Evolutionary conservation across 2,113 vertebrate genomes (phyloP).

Genomic region (Speoplatyrhinus poulsoni): DNA sequence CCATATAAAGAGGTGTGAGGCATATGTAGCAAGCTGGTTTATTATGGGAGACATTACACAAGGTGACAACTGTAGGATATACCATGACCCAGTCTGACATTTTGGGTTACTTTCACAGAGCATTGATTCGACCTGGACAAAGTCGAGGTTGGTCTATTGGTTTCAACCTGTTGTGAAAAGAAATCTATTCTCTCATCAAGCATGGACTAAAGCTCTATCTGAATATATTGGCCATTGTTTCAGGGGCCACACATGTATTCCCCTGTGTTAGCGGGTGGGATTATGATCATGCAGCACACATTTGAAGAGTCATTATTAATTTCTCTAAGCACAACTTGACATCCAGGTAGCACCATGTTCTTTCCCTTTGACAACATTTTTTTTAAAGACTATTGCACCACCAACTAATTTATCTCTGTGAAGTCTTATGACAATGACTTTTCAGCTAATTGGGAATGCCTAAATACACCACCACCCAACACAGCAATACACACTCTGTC

Average conservation of each 20-base stretch:
- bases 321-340: conserved; percentile 7
- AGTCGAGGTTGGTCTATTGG: neutral
- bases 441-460: conserved; percentile 24
- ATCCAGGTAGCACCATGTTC: neutral
- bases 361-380: neutral
- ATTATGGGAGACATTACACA: no score
- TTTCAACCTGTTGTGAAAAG: neutral
- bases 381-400: neutral
- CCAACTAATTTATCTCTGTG: conserved; percentile 15
- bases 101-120: neutral
- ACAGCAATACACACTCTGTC: conserved; percentile 30
- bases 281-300: neutral
- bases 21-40: no score
- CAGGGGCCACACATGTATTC: neutral
- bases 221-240: neutral
- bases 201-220: neutral
- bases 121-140: neutral
- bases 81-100: neutral
- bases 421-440: conserved; percentile 32
- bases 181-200: neutral
- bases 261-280: neutral
- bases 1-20: no score
- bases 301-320: neutral
- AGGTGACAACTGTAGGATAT: neutral
- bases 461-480: conserved; percentile 27